Base-by-base conservation (phyloP, 2,113 vertebrate species). In the Motacilla tschutschensis region DNA sequence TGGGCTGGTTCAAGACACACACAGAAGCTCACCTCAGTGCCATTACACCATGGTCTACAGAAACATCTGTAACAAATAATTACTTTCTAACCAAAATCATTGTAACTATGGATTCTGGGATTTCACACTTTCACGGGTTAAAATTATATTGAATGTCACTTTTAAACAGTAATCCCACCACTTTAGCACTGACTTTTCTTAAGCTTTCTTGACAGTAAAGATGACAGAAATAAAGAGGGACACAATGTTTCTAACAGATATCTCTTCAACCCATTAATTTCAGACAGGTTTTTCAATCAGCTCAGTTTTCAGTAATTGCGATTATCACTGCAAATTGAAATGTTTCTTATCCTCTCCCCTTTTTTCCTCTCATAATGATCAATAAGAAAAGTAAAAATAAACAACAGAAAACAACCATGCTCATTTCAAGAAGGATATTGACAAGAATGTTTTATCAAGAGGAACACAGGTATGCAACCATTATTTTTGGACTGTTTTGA, bases 341-440 rank as follows among this genome's bases (percentile, higher is more conserved):
- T 33, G 4, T 0, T 77, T 57, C 79, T 53, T 48, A 40, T 17
- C 8, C 6, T 14, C 8, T 2, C 2, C 1, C 1, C 5, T 14
- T 4, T 26, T 40, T 54, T 20, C 12, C 3, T 11, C 33, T 18
- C 36, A 76, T 17, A 53, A 74, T 3, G 2, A 77, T 16, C 25
- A 48, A 55, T 16, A 69, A n/a, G 5, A 25, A 14, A 19, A 26
- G 8, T 4, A 33, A 50, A 71, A 70, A 64, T 8, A 22, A 77
- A 47, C 13, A 62, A 22, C 21, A 57, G n/a, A 44, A 79, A 50
- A 50, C n/a, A 78, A n/a, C 7, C 33, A 4, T 16, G 16, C 6
- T 69, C 24, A 64, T 60, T 87, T 72, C 69, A 91, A 63, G 9
- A 66, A 72, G 10, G 19, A 36, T 46, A 81, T 7, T 47, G 31